Conservation (phyloP, 1,140 invertebrate genomes). For the Notospermus geniculatus region DNA sequence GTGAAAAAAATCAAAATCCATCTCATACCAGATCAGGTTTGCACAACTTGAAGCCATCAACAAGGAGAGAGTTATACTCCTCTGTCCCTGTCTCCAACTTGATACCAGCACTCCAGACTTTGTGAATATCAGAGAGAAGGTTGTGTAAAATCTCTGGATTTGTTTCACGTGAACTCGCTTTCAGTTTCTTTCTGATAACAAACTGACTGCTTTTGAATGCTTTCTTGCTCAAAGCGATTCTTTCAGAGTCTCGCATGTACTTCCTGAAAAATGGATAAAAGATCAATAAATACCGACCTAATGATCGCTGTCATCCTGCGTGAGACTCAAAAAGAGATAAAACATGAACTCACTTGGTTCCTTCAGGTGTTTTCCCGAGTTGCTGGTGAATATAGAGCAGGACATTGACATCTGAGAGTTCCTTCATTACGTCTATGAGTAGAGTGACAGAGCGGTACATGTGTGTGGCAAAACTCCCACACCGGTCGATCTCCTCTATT, state of each 20-base stretch:
- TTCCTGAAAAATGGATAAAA: constrained; percentile 59
- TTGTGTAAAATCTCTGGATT: constrained; percentile 16
- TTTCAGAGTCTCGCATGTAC: constrained; percentile 77
- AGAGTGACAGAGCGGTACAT: constrained; percentile 81
- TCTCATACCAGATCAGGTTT: background rate
- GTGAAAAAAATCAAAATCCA: background rate
- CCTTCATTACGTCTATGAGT: constrained; percentile 75
- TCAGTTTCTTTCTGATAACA: constrained; percentile 21
- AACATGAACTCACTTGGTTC: constrained; percentile 63
- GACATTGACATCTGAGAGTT: constrained; percentile 75
- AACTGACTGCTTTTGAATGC: constrained; percentile 53
- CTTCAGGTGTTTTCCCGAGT: constrained; percentile 75
- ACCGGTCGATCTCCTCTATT: constrained; percentile 82
- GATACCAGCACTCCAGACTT: constrained; percentile 26
- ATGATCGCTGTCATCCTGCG: constrained; percentile 27
- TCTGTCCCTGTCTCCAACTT: constrained; percentile 22
- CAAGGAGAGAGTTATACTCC: constrained; percentile 23
- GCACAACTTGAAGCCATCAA: constrained; percentile 27
- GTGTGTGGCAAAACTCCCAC: constrained; percentile 86
- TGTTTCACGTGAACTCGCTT: constrained; percentile 18
- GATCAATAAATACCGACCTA: constrained; percentile 11
- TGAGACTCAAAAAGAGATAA: constrained; percentile 1
- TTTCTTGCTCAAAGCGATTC: constrained; percentile 72
- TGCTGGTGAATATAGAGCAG: constrained; percentile 78
- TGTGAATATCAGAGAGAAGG: constrained; percentile 29